Percentiles rank a stretch among this genome's conserved stretches.
phyloP scores from a whole-genome alignment of 2,113 vertebrate species.

The Callorhinus ursinus region DNA sequence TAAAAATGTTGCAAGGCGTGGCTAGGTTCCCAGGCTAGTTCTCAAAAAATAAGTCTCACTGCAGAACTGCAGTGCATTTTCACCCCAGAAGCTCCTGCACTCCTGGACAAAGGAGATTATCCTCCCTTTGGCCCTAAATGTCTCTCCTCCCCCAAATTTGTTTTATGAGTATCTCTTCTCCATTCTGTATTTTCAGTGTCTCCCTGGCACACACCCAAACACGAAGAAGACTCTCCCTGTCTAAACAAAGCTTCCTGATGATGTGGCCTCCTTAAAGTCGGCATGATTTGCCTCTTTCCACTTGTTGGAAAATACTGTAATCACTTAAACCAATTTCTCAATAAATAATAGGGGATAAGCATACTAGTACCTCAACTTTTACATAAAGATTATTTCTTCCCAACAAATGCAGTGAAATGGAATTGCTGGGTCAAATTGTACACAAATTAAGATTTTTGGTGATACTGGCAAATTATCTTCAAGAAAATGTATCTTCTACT shows the following conservation, averaged over 20 bases:
- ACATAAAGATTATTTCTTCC: background rate
- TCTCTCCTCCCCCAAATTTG: background rate
- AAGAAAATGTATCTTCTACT: background rate
- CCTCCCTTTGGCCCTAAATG: background rate
- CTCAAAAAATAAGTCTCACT: background rate
- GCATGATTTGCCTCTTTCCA: background rate
- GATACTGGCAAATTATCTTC: background rate
- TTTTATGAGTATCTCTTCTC: background rate
- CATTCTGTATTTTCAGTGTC: background rate
- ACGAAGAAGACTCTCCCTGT: background rate
- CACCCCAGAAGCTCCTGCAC: background rate
- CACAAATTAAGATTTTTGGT: background rate
- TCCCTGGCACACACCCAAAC: background rate
- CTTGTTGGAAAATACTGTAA: background rate
- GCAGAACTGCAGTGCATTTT: background rate
- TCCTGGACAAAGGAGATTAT: background rate
- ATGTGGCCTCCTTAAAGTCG: background rate
- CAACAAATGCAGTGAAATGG: background rate
- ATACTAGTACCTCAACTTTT: background rate
- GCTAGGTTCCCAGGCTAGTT: background rate
- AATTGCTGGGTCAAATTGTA: background rate
- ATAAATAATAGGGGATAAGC: background rate
- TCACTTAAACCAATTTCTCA: background rate
- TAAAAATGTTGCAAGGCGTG: background rate
- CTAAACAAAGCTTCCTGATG: background rate